A percentile compares a stretch with the other conserved stretches of the same genome.
These are phyloP conservation scores for Urocyon cinereoargenteus DNA, from an alignment of 2,797 vertebrate species.

Conservation along the genomic window DNA sequence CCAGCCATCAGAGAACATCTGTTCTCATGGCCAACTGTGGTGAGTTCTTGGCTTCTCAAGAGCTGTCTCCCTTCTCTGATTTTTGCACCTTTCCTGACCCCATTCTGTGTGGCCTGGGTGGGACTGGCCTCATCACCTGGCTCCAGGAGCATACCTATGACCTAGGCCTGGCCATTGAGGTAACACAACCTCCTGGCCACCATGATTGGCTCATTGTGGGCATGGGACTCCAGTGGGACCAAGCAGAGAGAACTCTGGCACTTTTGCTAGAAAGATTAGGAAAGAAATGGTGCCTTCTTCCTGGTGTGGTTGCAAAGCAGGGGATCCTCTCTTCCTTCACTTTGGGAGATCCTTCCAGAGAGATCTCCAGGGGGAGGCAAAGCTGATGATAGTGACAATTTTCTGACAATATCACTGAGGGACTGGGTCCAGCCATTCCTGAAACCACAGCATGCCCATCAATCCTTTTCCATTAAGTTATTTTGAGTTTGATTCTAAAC, in stretches of 20 bases:
- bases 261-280: neutral
- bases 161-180: neutral
- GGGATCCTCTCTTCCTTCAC: neutral
- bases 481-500: slow-evolving; percentile 10
- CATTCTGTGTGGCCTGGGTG: neutral
- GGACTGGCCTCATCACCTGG: neutral
- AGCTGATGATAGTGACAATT: neutral
- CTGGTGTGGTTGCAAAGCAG: neutral
- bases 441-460: neutral
- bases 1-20: neutral
- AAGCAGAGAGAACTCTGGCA: neutral
- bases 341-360: neutral
- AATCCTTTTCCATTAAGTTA: neutral
- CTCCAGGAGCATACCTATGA: neutral
- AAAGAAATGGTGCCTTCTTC: neutral
- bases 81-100: neutral
- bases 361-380: neutral
- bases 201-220: neutral
- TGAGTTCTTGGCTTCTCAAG: neutral
- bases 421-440: neutral
- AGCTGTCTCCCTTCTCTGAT: neutral
- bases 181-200: neutral
- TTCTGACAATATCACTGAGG: neutral
- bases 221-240: neutral
- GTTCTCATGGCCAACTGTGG: neutral